A percentile compares a stretch with the other conserved stretches of the same genome.
These are phyloP conservation scores for Enteromius mattozi DNA, from an alignment of 2,797 vertebrate species.

Conservation along the genomic window DNA sequence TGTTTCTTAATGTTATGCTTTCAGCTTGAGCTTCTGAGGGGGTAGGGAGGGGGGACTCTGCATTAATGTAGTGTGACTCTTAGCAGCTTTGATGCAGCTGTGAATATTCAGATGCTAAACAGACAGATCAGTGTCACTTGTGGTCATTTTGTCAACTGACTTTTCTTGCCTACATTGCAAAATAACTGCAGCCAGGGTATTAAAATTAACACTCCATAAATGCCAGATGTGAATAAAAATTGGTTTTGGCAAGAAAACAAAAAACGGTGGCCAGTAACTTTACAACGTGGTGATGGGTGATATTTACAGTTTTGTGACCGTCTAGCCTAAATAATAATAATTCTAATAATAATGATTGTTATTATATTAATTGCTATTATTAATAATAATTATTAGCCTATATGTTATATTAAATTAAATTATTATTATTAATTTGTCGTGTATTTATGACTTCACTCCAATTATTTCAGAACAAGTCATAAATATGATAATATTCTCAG, in stretches of 20 bases:
- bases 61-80: constrained; percentile 35
- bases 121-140: constrained; percentile 24
- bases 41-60: not conserved
- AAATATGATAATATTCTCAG: not conserved
- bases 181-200: not conserved
- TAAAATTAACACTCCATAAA: not conserved
- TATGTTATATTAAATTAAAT: not conserved
- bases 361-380: not conserved
- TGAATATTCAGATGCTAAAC: constrained; percentile 21
- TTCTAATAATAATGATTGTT: not conserved
- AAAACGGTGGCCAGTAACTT: not conserved
- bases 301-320: not conserved
- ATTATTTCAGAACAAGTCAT: not conserved
- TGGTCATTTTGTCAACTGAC: constrained; percentile 6
- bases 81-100: constrained; percentile 38
- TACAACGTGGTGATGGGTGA: not conserved
- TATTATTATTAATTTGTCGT: not conserved
- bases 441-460: not conserved
- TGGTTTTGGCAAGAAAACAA: not conserved
- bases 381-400: not conserved
- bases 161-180: not conserved
- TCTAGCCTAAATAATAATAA: not conserved
- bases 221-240: not conserved
- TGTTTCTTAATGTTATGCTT: not conserved
- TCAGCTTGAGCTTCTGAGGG: not conserved